A percentile compares a stretch with the other conserved stretches of the same genome.
phyloP scores from a whole-genome alignment of 2,888 invertebrate species.

The Vandiemenella viatica region DNA sequence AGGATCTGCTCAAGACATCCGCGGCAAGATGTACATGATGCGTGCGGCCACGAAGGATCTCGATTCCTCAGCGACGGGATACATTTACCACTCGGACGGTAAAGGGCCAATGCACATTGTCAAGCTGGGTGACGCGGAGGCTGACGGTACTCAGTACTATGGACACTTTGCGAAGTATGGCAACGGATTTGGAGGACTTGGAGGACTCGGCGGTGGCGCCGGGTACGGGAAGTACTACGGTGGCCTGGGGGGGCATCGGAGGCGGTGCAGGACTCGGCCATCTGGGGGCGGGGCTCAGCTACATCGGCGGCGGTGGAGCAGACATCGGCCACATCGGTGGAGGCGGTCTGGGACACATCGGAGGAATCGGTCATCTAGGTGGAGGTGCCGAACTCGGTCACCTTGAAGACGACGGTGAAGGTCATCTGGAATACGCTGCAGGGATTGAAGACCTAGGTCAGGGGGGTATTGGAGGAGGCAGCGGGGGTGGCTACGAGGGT shows the following conservation, averaged over 20 bases:
- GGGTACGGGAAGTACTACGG: background rate
- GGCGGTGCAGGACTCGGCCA: background rate
- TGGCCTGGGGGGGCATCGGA: background rate
- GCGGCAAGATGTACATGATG: constrained; percentile 35
- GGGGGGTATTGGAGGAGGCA: constrained; percentile 1
- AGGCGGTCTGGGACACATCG: background rate
- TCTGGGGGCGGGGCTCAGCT: too few species aligned
- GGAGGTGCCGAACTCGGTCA: too few species aligned
- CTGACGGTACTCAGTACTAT: background rate
- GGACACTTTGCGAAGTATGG: too few species aligned
- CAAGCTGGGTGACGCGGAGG: constrained; percentile 26
- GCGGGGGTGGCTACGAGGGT: constrained; percentile 4
- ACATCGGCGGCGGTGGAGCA: background rate
- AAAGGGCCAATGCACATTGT: constrained; percentile 34
- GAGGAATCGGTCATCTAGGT: too few species aligned
- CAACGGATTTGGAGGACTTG: background rate
- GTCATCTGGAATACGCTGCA: too few species aligned
- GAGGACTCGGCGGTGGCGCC: background rate
- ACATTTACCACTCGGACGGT: constrained; percentile 30
- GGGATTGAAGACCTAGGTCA: too few species aligned
- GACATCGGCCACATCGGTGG: background rate
- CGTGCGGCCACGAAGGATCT: constrained; percentile 41
- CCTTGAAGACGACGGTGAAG: too few species aligned
- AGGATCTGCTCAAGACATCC: too few species aligned
- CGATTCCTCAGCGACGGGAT: constrained; percentile 42